Evolutionary conservation across 2,113 vertebrate genomes (phyloP).

Genomic region (Melanerpes formicivorus): DNA sequence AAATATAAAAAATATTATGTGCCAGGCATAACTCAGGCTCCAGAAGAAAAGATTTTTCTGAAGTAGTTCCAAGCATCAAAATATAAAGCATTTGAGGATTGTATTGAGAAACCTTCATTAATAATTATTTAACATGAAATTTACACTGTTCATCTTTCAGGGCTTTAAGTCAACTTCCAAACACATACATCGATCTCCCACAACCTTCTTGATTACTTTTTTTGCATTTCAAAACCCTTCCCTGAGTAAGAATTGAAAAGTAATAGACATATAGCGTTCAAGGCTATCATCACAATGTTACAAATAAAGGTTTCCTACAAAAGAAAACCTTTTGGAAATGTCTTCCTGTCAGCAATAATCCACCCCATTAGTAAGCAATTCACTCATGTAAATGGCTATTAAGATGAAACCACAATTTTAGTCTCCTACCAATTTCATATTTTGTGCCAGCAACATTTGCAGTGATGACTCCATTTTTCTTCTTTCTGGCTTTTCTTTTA

Average conservation of each 20-base stretch:
- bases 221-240: neutral
- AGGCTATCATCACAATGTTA: neutral
- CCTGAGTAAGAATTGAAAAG: neutral
- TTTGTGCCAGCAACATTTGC: conserved; percentile 94
- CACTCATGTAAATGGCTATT: neutral
- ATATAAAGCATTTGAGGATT: neutral
- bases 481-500: conserved; percentile 89
- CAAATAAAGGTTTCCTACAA: neutral
- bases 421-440: conserved; percentile 94
- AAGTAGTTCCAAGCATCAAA: neutral
- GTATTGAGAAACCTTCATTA: neutral
- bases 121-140: neutral
- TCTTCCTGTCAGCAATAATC: neutral
- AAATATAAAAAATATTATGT: neutral
- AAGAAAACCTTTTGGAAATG: neutral
- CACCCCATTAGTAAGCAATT: neutral
- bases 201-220: neutral
- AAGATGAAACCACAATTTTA: neutral
- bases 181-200: neutral
- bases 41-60: neutral
- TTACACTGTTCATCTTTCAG: neutral
- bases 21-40: neutral
- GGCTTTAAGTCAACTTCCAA: neutral
- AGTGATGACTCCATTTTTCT: conserved; percentile 91
- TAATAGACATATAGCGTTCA: neutral